Percentiles rank a stretch among this genome's conserved stretches.
These are phyloP conservation scores for Gobius niger DNA, from an alignment of 2,113 vertebrate genomes.

Conservation along the genomic window DNA sequence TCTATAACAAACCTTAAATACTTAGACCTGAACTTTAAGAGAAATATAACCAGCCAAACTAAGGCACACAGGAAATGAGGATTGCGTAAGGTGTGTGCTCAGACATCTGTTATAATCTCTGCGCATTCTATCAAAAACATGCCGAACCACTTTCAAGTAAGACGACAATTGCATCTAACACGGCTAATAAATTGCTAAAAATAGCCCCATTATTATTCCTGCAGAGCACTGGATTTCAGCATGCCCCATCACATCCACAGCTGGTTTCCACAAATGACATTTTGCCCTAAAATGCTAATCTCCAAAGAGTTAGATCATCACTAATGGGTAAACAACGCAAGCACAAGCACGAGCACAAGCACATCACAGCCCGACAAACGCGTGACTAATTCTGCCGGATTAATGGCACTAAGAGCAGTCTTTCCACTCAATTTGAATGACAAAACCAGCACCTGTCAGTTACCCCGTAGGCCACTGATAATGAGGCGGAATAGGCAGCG, in stretches of 20 bases:
- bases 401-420: not conserved
- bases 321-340: not conserved
- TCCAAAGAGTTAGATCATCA: not conserved
- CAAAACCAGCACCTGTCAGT: slow-evolving; percentile 9
- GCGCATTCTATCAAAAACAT: not conserved
- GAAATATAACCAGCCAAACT: too few relatives aligned
- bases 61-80: too few relatives aligned
- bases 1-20: too few relatives aligned
- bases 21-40: too few relatives aligned
- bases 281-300: not conserved
- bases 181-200: slow-evolving; percentile 52
- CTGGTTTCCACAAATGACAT: not conserved
- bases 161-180: not conserved
- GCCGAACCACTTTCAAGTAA: not conserved
- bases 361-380: not conserved
- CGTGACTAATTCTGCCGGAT: not conserved
- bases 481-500: not conserved
- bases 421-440: not conserved
- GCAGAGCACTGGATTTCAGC: slow-evolving; percentile 12
- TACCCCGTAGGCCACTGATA: not conserved
- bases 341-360: not conserved
- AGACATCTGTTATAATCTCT: not conserved
- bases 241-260: slow-evolving; percentile 23
- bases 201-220: slow-evolving; percentile 43
- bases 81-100: too few relatives aligned